phyloP scores from a whole-genome alignment of 2,797 vertebrate species.

The Sparus aurata region DNA sequence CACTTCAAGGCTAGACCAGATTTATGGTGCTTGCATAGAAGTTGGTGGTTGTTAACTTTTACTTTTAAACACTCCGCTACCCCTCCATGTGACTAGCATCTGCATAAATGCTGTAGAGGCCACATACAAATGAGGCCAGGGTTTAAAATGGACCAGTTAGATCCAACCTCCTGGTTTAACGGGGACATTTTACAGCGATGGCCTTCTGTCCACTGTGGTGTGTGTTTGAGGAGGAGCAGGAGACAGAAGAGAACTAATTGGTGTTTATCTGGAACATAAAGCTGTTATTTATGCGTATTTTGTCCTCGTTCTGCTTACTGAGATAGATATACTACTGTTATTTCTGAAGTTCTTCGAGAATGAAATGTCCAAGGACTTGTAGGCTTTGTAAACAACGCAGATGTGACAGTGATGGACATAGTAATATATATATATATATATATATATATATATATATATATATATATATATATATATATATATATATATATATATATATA shows the following conservation, averaged over 20 bases:
- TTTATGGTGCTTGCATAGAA: conserved; percentile 68
- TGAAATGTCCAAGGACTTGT: background rate
- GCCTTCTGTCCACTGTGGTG: conserved; percentile 20
- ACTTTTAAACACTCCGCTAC: conserved; percentile 33
- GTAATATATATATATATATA: conserved; percentile 46
- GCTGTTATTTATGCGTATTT: conserved; percentile 17
- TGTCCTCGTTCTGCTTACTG: background rate
- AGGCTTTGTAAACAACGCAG: conserved; percentile 10
- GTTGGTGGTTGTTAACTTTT: conserved; percentile 61
- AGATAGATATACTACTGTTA: background rate
- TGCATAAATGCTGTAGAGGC: conserved; percentile 51
- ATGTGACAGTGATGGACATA: conserved; percentile 9
- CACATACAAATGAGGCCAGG: conserved; percentile 44
- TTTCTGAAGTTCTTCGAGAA: background rate
- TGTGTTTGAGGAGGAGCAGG: conserved; percentile 7
- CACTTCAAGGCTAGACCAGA: conserved; percentile 59
- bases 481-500: conserved; percentile 50
- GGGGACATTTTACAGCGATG: conserved; percentile 34
- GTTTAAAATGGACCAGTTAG: conserved; percentile 49
- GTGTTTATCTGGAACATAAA: conserved; percentile 14
- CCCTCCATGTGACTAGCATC: conserved; percentile 47
- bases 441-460: conserved; percentile 50
- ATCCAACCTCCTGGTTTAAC: conserved; percentile 30
- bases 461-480: conserved; percentile 50
- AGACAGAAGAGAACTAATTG: conserved; percentile 16